A percentile compares a stretch with the other conserved stretches of the same genome.
phyloP scores from a whole-genome alignment of 2,888 invertebrate genomes.

The Micropterix aruncella region DNA sequence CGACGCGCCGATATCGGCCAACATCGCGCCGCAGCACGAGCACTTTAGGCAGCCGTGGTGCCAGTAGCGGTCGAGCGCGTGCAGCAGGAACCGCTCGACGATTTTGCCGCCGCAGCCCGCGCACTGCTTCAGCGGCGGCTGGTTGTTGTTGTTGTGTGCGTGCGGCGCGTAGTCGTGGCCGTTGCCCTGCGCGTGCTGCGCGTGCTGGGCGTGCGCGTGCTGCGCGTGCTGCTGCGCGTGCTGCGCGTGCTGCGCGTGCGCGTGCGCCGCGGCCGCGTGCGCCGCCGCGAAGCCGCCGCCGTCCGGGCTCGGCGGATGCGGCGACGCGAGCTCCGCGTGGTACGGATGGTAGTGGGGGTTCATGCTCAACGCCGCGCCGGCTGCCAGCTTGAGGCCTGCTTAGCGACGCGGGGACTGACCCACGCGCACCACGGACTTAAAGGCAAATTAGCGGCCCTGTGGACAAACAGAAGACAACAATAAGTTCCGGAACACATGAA shows the following conservation, averaged over 20 bases:
- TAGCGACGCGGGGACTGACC: constrained; percentile 18
- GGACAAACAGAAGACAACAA: constrained; percentile 14
- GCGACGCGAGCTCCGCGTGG: constrained; percentile 68
- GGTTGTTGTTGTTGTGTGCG: constrained; percentile 36
- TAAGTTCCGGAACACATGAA: no score
- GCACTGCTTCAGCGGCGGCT: constrained; percentile 59
- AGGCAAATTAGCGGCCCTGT: constrained; percentile 8
- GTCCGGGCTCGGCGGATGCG: constrained; percentile 63
- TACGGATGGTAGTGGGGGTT: constrained; percentile 84
- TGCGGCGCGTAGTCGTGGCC: constrained; percentile 36
- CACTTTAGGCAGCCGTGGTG: constrained; percentile 92
- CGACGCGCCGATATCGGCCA: constrained; percentile 83
- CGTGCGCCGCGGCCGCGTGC: constrained; percentile 15
- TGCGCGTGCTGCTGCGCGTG: constrained; percentile 8
- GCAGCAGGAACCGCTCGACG: constrained; percentile 79
- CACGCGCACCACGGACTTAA: not conserved
- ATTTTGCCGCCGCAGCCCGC: constrained; percentile 89
- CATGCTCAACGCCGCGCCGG: constrained; percentile 73
- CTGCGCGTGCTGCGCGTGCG: constrained; percentile 10
- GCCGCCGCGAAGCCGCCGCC: constrained; percentile 46
- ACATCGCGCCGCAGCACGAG: constrained; percentile 75
- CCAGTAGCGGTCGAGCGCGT: constrained; percentile 91
- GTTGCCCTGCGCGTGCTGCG: constrained; percentile 15
- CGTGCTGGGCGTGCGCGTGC: constrained; percentile 16
- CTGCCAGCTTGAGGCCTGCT: constrained; percentile 72